Conservation (phyloP, 2,113 vertebrate species). For the Uropsilus gracilis region DNA sequence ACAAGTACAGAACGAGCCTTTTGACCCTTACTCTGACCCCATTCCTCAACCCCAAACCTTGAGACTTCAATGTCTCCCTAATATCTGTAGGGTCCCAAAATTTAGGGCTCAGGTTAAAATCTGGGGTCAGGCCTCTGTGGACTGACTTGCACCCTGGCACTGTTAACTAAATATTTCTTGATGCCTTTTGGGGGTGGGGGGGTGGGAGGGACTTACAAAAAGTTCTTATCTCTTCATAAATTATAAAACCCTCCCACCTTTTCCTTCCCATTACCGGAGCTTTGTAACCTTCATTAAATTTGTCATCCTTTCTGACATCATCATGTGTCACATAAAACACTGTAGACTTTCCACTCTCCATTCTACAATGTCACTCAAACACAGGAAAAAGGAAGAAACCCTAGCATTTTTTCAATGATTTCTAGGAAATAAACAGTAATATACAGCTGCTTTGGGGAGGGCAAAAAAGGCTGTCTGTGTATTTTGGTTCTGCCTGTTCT, state of each 20-base stretch:
- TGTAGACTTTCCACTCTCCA: not conserved
- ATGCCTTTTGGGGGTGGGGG: not conserved
- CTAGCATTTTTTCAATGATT: not conserved
- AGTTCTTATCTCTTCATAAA: not conserved
- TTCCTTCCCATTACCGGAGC: not conserved
- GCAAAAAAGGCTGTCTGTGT: not conserved
- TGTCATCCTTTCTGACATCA: not conserved
- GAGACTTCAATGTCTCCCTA: not conserved
- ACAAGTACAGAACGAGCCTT: too few relatives aligned
- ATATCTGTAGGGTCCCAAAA: not conserved
- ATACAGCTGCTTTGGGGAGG: not conserved
- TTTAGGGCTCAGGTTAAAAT: not conserved
- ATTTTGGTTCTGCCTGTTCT: not conserved
- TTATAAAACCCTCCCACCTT: not conserved
- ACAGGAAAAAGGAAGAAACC: not conserved
- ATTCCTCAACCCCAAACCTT: too few relatives aligned
- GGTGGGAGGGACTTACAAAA: too few relatives aligned
- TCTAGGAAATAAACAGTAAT: not conserved
- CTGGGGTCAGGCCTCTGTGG: not conserved
- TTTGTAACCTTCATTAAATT: not conserved
- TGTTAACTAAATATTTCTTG: not conserved
- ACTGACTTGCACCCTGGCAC: too few relatives aligned
- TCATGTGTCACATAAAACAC: not conserved
- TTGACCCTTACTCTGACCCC: too few relatives aligned
- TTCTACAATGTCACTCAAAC: not conserved